phyloP scores from a whole-genome alignment of 2,888 invertebrate genomes.

The Siphlonurus alternatus region DNA sequence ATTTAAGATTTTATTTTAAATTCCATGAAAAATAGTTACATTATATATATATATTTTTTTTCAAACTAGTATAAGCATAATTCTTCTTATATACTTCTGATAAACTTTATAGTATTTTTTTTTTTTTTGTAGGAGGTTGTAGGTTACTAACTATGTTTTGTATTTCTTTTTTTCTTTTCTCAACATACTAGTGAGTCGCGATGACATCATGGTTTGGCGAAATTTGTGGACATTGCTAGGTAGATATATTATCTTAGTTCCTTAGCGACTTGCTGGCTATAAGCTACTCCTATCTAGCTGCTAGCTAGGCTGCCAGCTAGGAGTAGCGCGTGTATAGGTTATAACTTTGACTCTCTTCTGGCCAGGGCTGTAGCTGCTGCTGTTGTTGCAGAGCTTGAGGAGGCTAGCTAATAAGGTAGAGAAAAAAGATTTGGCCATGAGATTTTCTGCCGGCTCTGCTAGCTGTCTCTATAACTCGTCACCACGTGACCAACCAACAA shows the following conservation, averaged over 20 bases:
- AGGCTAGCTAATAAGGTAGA: background rate
- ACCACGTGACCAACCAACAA: background rate
- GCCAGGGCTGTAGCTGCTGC: too few relatives aligned
- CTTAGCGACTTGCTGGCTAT: background rate
- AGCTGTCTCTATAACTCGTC: background rate
- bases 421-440: background rate
- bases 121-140: background rate
- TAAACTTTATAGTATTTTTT: background rate
- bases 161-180: too few relatives aligned
- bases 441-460: background rate
- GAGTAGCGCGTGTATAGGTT: too few relatives aligned
- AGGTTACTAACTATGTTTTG: background rate
- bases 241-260: background rate
- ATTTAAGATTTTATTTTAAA: background rate
- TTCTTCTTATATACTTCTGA: background rate
- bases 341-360: too few relatives aligned
- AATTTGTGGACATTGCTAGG: background rate
- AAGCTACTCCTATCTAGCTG: too few relatives aligned
- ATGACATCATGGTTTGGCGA: background rate
- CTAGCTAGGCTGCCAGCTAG: background rate
- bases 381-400: too few relatives aligned
- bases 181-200: too few relatives aligned
- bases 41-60: too few relatives aligned
- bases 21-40: background rate
- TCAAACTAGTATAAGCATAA: too few relatives aligned